Evolutionary conservation across 1,140 invertebrate species (phyloP).

Genomic region (Aleiodes sp.): DNA sequence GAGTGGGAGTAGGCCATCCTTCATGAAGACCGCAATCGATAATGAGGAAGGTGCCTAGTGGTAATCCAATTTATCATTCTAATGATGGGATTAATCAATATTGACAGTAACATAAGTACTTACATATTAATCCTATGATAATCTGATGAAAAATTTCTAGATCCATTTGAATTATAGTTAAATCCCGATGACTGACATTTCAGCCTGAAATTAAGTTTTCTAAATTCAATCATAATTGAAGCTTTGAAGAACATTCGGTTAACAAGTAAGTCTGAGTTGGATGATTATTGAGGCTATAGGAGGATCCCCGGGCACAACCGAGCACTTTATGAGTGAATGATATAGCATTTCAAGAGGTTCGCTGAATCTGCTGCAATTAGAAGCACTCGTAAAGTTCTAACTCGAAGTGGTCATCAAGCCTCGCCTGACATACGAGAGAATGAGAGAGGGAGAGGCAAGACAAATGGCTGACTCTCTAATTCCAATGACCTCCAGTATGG

Average conservation of each 20-base stretch:
- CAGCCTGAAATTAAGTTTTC: neutral
- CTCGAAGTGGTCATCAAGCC: neutral
- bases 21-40: slow-evolving; percentile 61
- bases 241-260: neutral
- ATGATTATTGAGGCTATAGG: neutral
- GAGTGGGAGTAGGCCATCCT: slow-evolving; percentile 60
- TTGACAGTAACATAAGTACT: slow-evolving; percentile 42
- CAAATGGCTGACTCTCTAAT: slow-evolving; percentile 14
- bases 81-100: slow-evolving; percentile 19
- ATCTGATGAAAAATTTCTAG: slow-evolving; percentile 54
- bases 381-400: neutral
- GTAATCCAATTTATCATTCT: neutral
- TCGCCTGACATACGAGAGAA: neutral
- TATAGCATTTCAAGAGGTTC: neutral
- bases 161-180: slow-evolving; percentile 41
- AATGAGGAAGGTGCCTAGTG: slow-evolving; percentile 56
- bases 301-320: neutral
- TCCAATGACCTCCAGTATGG: slow-evolving; percentile 22
- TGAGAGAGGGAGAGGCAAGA: neutral
- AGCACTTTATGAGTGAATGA: neutral
- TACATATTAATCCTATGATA: slow-evolving; percentile 57
- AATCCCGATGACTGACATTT: slow-evolving; percentile 13
- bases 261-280: neutral
- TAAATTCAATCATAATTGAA: neutral
- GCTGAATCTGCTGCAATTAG: neutral